phyloP scores from a whole-genome alignment of 1,140 invertebrate genomes.

The Apis cerana region DNA sequence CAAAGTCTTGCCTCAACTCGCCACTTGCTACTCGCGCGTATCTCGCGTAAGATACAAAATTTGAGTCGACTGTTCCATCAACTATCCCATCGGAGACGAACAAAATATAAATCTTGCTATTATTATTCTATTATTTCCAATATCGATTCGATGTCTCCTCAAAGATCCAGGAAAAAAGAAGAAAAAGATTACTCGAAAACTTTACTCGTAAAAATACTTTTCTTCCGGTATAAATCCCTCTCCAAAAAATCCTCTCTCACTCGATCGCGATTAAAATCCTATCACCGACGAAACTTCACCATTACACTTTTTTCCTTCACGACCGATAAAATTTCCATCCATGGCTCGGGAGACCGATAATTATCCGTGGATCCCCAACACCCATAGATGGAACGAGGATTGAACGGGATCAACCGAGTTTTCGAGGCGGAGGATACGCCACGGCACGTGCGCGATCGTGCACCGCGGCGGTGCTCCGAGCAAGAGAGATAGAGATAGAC shows the following conservation, averaged over 20 bases:
- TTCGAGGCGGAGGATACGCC: background rate
- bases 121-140: background rate
- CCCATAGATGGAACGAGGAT: background rate
- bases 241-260: background rate
- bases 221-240: background rate
- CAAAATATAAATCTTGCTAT: background rate
- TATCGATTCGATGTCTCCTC: background rate
- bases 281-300: background rate
- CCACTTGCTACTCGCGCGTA: background rate
- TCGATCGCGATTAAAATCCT: background rate
- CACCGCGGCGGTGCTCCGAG: background rate
- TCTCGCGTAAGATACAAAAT: background rate
- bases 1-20: background rate
- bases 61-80: background rate
- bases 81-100: background rate
- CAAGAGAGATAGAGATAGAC: background rate
- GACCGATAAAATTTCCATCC: background rate
- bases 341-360: background rate
- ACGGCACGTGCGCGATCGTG: background rate
- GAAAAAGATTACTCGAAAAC: too few relatives aligned
- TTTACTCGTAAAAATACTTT: background rate
- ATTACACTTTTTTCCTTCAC: background rate
- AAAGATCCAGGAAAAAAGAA: too few relatives aligned
- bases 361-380: too few relatives aligned
- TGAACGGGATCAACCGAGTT: background rate